Evolutionary conservation across 1,140 invertebrate species (phyloP), one percentile per base, ranked within the genome.

Genomic region (Chelonus insularis): DNA sequence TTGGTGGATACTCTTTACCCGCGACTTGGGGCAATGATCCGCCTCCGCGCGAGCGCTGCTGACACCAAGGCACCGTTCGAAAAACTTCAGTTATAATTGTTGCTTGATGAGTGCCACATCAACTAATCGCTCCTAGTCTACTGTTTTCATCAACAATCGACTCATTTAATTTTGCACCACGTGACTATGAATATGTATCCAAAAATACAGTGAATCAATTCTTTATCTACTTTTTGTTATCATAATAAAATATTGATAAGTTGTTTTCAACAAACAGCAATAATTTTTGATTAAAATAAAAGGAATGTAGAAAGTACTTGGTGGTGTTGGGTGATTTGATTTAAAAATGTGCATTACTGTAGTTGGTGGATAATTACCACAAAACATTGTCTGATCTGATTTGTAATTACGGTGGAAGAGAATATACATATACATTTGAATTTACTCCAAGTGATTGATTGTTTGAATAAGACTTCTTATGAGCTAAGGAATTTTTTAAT

Each of bases 31-130:
- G 58, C 54, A 62, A 64, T 63, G 62, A 66, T 66, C 61, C 64
- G 64, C 64, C 67, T 67, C 57, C 60, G 62, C 63, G 64, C 66
- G 61, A 68, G 60, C 64, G 64, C 34, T 55, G 63, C 37, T 50
- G 60, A 63, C 57, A 52, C 48, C 61, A 52, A n/a, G 57, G 45
- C 56, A 47, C 55, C 54, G 55, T 65, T 64, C 60, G 77, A 79
- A 79, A 81, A 82, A 79, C 73, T 77, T 81, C 80, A 82, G 80
- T 82, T 80, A 82, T 82, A 82, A 82, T 82, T 82, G 80, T 82
- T 79, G 69, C 73, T 72, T 72, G 75, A 70, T 69, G 70, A 76
- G 54, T 57, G 60, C 43, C 45, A 25, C 54, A 62, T 57, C 64
- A 43, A 48, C 43, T 29, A 29, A 60, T 55, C 62, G 50, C 37